phyloP scores from a whole-genome alignment of 92 coral and sea anemone species.

The Plumapathes pennacea region DNA sequence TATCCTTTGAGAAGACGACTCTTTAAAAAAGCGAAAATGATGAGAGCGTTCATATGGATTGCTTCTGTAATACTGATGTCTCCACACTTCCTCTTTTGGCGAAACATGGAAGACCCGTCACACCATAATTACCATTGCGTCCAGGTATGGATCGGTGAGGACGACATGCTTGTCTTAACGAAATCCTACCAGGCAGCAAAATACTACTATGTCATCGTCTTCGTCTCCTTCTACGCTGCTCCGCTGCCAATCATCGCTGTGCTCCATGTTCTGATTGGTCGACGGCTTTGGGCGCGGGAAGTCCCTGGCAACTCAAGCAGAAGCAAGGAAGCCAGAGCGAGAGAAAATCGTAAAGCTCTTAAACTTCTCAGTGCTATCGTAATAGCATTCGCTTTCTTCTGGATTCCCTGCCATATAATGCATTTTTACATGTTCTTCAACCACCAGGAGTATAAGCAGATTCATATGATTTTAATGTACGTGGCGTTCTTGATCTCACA shows the following conservation, averaged over 20 bases:
- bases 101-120: neutral
- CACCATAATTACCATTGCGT: constrained; percentile 29
- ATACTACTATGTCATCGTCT: constrained; percentile 32
- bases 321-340: constrained; percentile 2
- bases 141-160: constrained; percentile 5
- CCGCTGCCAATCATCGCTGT: constrained; percentile 40
- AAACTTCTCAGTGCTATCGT: constrained; percentile 51
- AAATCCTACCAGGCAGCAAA: too few species aligned
- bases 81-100: constrained; percentile 35
- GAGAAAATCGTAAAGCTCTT: constrained; percentile 44
- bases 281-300: constrained; percentile 37
- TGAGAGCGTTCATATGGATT: constrained; percentile 57
- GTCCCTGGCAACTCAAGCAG: constrained; percentile 41
- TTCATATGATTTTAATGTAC: constrained; percentile 19
- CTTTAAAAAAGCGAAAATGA: constrained; percentile 44
- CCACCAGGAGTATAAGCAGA: neutral
- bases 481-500: constrained; percentile 54
- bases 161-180: constrained; percentile 16
- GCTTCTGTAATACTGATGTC: constrained; percentile 38
- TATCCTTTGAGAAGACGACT: constrained; percentile 47
- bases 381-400: constrained; percentile 57
- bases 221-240: constrained; percentile 41
- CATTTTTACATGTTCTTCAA: constrained; percentile 23
- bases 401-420: constrained; percentile 65
- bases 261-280: constrained; percentile 46